Base-by-base conservation (phyloP, 2,113 vertebrate genomes). In the Planiliza haematocheilus region DNA sequence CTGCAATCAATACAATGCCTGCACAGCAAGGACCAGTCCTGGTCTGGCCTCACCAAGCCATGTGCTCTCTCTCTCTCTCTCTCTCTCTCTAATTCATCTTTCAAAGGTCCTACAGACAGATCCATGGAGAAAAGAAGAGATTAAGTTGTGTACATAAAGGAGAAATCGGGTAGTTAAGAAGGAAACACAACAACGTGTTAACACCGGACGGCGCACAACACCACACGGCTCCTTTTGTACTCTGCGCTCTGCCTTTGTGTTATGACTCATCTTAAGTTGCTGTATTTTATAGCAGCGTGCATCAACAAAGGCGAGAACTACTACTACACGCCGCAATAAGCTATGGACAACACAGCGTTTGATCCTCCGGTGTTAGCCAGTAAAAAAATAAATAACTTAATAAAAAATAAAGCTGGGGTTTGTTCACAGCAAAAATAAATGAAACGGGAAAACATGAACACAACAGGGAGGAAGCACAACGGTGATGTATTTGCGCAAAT, bases 1-100 rank as follows among this genome's bases (percentile, higher is more conserved):
- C 85, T 87, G 84, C 82, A 88, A 93, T 93, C 92, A 88, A 93
- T 93, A 92, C 86, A 56, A 87, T 82, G 88, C 85, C 85, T 88
- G 86, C 85, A 78, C 87, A 83, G 84, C 82, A 71, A 88, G 79
- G 87, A 81, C 83, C 74, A 80, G 89, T 81, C 78, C 76, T 77
- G 77, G 65, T 82, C 88, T 83, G 70, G 85, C 76, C 83, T 86
- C 84, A 76, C 82, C 77, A 58, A 91, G 81, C 86, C 77, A 74
- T 81, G 58, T 58, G 74, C 79, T 83, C 71, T 83, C 83, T 68
- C 75, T 82, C 74, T 86, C n/a, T n/a, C n/a, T n/a, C n/a, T n/a
- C 79, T 83, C 71, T 83, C 83, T 68, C 75, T 82, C 74, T 86
- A 89, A 91, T 90, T 91, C 83, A 88, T 89, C 90, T 89, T 86